Conservation (phyloP, 2,113 vertebrate genomes). For the Aldabrachelys gigantea region DNA sequence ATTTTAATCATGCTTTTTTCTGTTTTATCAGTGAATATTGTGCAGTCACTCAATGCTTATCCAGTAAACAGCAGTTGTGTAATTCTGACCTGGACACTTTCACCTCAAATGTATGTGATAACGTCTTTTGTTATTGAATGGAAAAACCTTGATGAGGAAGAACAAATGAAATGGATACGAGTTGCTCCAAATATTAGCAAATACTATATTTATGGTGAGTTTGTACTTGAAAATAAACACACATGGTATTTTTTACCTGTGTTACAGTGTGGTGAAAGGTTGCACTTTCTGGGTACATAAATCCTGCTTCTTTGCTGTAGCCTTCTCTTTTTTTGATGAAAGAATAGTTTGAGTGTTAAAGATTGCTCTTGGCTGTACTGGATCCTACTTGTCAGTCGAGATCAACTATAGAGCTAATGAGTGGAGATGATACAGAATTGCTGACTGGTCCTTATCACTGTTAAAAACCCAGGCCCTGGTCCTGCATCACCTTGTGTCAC, state of each 20-base stretch:
- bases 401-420: slow-evolving; percentile 6
- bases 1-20: slow-evolving; percentile 24
- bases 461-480: background rate
- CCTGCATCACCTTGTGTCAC: background rate
- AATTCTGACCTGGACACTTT: slow-evolving; percentile 85
- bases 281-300: fast-evolving
- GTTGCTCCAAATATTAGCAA: slow-evolving; percentile 78
- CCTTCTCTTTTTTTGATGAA: background rate
- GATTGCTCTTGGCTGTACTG: background rate
- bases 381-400: background rate
- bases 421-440: background rate
- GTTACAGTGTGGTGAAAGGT: background rate
- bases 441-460: no score
- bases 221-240: background rate
- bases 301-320: fast-evolving
- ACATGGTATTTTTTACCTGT: fast-evolving
- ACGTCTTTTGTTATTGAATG: slow-evolving; percentile 89
- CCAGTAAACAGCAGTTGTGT: slow-evolving; percentile 88
- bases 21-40: slow-evolving; percentile 74
- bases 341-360: background rate
- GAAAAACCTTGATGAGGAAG: slow-evolving; percentile 77
- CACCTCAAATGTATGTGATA: slow-evolving; percentile 62
- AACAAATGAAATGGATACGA: slow-evolving; percentile 83
- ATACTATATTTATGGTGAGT: slow-evolving; percentile 82
- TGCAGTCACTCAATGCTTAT: slow-evolving; percentile 80